Percentiles rank a stretch among this genome's conserved stretches.
Conservation (phyloP, 2,888 invertebrate genomes). For the Meiosimyza platycephala region DNA sequence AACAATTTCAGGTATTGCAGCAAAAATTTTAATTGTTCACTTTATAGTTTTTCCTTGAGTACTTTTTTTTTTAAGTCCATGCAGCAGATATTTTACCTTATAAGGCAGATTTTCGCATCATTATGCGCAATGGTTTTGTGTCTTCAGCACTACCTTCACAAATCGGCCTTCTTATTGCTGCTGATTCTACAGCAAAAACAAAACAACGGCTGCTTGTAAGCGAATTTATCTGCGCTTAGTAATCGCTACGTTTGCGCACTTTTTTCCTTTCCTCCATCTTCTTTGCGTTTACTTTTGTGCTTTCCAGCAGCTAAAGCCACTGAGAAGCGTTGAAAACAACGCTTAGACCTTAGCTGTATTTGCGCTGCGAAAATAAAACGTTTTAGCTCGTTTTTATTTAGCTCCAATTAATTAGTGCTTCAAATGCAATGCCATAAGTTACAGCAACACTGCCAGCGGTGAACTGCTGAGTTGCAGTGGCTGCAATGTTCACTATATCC, state of each 20-base stretch:
- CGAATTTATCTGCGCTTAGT: slow-evolving; percentile 61
- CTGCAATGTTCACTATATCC: neutral
- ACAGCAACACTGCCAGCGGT: slow-evolving; percentile 32
- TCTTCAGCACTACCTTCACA: slow-evolving; percentile 35
- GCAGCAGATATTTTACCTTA: slow-evolving; percentile 7
- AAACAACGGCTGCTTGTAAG: slow-evolving; percentile 57
- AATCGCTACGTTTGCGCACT: slow-evolving; percentile 49
- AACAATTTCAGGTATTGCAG: too few relatives aligned
- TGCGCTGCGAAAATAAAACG: slow-evolving; percentile 55
- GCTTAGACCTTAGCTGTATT: too few relatives aligned
- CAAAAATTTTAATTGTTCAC: too few relatives aligned
- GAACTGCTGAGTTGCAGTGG: slow-evolving; percentile 11
- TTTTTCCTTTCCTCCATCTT: slow-evolving; percentile 31
- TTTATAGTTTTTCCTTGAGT: too few relatives aligned
- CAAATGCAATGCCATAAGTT: slow-evolving; percentile 67
- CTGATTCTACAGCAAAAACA: too few relatives aligned
- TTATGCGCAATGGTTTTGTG: slow-evolving; percentile 14
- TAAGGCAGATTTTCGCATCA: slow-evolving; percentile 19
- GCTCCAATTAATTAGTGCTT: slow-evolving; percentile 68
- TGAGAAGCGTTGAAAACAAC: too few relatives aligned
- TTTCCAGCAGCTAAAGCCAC: too few relatives aligned
- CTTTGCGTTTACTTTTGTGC: neutral
- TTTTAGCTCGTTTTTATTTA: slow-evolving; percentile 64
- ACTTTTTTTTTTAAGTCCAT: neutral
- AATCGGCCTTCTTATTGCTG: too few relatives aligned